Evolutionary conservation across 2,113 vertebrate genomes (phyloP).

Genomic region (Macrotis lagotis): DNA sequence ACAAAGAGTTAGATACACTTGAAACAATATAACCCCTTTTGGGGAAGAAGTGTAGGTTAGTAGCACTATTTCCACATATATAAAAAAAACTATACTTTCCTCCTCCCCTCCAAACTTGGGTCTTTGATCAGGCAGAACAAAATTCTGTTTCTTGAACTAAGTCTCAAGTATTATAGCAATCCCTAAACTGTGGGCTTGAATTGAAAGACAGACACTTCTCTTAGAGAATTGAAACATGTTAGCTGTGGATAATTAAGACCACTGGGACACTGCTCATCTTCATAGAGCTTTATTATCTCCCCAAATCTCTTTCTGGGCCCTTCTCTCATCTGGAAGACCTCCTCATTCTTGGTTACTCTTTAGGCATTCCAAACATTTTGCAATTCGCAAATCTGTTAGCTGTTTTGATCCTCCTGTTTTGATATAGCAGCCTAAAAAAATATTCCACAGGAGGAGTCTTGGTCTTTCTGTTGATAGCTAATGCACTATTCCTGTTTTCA

Average conservation of each 20-base stretch:
- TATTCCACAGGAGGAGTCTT: conserved; percentile 9
- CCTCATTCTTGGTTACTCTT: neutral
- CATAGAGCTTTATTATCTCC: neutral
- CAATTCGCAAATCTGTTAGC: conserved; percentile 10
- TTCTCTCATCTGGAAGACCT: neutral
- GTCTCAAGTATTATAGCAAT: fast-evolving
- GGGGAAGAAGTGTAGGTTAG: neutral
- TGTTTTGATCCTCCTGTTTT: conserved; percentile 39
- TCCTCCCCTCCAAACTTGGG: neutral
- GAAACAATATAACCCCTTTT: neutral
- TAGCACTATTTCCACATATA: neutral
- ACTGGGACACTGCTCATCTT: neutral
- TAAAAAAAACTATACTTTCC: neutral
- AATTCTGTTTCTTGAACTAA: neutral
- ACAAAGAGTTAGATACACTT: neutral
- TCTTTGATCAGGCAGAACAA: neutral
- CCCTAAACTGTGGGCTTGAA: neutral
- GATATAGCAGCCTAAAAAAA: conserved; percentile 39
- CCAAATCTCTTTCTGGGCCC: neutral
- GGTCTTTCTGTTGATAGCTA: neutral
- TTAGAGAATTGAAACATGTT: neutral
- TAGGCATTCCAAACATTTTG: conserved; percentile 18
- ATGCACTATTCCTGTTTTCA: neutral
- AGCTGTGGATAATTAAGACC: neutral
- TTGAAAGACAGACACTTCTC: neutral